Conservation (phyloP, 2,113 vertebrate genomes). For the Tricholaema leucomelas region DNA sequence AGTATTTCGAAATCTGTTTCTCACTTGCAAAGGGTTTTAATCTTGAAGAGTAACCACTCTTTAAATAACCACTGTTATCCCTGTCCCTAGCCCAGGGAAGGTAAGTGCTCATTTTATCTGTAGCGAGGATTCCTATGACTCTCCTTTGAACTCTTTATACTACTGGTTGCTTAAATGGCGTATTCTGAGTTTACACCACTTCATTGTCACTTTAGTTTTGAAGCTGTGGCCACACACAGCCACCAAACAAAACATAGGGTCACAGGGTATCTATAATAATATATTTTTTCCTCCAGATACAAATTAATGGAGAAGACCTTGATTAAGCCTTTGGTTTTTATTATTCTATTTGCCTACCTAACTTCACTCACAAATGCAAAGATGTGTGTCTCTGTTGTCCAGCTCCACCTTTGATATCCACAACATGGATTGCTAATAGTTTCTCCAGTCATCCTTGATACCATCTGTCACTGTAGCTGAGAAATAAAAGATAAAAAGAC, state of each 20-base stretch:
- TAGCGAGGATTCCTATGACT: not conserved
- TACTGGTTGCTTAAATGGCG: not conserved
- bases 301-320: not conserved
- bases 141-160: rapidly evolving
- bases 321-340: not conserved
- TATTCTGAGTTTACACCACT: not conserved
- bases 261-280: not conserved
- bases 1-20: not conserved
- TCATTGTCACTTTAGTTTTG: not conserved
- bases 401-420: not conserved
- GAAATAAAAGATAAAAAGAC: not conserved
- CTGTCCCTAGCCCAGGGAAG: not conserved
- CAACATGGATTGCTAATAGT: not conserved
- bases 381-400: not conserved
- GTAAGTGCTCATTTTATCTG: not conserved
- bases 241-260: not conserved
- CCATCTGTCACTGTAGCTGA: not conserved
- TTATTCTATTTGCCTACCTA: not conserved
- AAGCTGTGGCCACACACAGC: not conserved
- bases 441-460: not conserved
- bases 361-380: not conserved
- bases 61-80: no score
- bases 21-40: not conserved
- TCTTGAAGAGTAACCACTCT: not conserved
- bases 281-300: not conserved